Conservation (phyloP, 35 echinoderm and acorn worm species). For the Lytechinus pictus region DNA sequence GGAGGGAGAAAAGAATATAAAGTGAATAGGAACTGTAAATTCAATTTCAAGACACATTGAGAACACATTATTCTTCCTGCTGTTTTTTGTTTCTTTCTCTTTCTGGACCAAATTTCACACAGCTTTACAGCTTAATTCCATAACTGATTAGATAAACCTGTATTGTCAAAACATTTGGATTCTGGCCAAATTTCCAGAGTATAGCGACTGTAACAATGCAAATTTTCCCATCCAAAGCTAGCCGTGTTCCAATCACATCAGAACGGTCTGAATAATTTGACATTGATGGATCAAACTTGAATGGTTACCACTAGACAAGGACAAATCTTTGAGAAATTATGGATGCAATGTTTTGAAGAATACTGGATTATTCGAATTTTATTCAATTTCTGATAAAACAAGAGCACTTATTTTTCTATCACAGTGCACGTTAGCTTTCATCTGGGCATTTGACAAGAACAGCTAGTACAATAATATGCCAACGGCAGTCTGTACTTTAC, state of each 20-base stretch:
- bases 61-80: background rate
- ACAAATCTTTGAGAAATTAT: too few relatives aligned
- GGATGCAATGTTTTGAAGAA: too few relatives aligned
- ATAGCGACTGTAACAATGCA: background rate
- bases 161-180: conserved; percentile 14
- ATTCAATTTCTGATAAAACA: background rate
- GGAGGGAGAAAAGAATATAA: background rate
- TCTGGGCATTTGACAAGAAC: background rate
- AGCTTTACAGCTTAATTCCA: background rate
- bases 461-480: too few relatives aligned
- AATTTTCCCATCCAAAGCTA: background rate
- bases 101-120: background rate
- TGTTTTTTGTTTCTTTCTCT: background rate
- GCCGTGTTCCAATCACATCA: background rate
- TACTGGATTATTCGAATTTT: too few relatives aligned
- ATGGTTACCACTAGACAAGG: too few relatives aligned
- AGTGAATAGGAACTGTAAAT: background rate
- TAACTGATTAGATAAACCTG: conserved; percentile 5
- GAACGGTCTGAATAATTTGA: too few relatives aligned
- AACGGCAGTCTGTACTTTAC: too few relatives aligned
- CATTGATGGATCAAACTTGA: too few relatives aligned
- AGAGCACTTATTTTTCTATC: background rate
- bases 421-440: background rate
- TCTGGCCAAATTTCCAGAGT: background rate
- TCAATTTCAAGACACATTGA: background rate